Evolutionary conservation across 2,113 vertebrate species (phyloP).

Genomic region (Mirza zaza): DNA sequence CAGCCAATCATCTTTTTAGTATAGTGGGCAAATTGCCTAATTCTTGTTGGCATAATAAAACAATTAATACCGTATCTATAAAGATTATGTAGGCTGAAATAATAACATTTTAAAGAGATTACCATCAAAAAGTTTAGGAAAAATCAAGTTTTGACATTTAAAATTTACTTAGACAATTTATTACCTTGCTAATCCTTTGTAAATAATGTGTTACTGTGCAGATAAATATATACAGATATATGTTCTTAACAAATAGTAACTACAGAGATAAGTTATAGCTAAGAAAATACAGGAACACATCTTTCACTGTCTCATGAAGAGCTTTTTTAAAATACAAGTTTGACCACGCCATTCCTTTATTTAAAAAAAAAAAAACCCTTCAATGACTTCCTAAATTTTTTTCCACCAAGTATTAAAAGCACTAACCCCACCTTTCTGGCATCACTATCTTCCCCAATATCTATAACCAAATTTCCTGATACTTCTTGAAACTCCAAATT

Average conservation of each 20-base stretch:
- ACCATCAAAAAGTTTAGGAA: not conserved
- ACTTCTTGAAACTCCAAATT: not conserved
- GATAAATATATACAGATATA: not conserved
- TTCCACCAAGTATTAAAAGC: not conserved
- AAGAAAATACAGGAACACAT: conserved; percentile 4
- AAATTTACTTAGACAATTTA: conserved; percentile 13
- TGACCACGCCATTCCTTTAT: not conserved
- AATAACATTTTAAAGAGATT: conserved; percentile 29
- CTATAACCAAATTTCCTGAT: not conserved
- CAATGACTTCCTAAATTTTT: not conserved
- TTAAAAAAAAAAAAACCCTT: conserved; percentile 32
- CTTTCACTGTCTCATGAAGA: not conserved
- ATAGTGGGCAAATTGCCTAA: not conserved
- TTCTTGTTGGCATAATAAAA: conserved; percentile 22
- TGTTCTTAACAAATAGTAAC: not conserved
- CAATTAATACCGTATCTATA: not conserved
- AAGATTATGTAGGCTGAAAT: not conserved
- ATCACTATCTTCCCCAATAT: not conserved
- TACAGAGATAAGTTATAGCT: not conserved
- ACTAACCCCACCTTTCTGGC: not conserved
- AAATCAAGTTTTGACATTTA: conserved; percentile 27
- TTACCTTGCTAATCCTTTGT: not conserved
- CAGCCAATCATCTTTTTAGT: not conserved
- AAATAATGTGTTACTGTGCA: not conserved
- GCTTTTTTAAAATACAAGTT: conserved; percentile 3